phyloP scores from a whole-genome alignment of 2,113 vertebrate species.

The Gasterosteus aculeatus region DNA sequence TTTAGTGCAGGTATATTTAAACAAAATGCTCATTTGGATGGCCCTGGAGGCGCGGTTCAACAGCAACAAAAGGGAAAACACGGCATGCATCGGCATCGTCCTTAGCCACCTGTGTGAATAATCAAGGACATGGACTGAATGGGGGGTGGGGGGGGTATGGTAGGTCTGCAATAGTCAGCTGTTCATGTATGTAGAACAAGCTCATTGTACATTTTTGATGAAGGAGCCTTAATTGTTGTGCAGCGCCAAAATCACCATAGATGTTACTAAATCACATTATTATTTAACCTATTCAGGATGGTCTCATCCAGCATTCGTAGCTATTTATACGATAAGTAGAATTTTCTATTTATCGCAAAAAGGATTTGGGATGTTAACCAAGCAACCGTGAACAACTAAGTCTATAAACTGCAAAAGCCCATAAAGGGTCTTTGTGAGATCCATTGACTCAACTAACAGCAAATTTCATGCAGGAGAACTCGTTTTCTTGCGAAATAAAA shows the following conservation, averaged over 20 bases:
- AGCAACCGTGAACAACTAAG: background rate
- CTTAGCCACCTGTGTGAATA: constrained; percentile 36
- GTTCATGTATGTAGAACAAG: constrained; percentile 34
- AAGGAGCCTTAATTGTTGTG: constrained; percentile 1
- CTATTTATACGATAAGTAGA: background rate
- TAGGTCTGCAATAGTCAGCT: constrained; percentile 35
- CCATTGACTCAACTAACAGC: background rate
- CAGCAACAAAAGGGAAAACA: background rate
- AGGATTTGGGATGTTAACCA: background rate
- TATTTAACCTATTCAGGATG: background rate
- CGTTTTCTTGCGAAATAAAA: no score
- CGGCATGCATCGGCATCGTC: constrained; percentile 28
- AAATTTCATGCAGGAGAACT: background rate
- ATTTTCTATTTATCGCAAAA: background rate
- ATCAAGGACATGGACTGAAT: constrained; percentile 38
- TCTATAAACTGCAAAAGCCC: background rate
- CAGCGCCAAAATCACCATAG: background rate
- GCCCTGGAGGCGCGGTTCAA: background rate
- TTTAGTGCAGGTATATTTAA: background rate
- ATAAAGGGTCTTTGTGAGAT: background rate
- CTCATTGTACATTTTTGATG: constrained; percentile 14
- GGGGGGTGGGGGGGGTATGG: constrained; percentile 6
- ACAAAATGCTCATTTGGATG: background rate
- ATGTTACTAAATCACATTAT: no score
- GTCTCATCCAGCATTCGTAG: background rate